Evolutionary conservation across 2,888 invertebrate species (phyloP), one percentile per base, ranked within the genome.

Genomic region (Perizoma flavofasciatum): DNA sequence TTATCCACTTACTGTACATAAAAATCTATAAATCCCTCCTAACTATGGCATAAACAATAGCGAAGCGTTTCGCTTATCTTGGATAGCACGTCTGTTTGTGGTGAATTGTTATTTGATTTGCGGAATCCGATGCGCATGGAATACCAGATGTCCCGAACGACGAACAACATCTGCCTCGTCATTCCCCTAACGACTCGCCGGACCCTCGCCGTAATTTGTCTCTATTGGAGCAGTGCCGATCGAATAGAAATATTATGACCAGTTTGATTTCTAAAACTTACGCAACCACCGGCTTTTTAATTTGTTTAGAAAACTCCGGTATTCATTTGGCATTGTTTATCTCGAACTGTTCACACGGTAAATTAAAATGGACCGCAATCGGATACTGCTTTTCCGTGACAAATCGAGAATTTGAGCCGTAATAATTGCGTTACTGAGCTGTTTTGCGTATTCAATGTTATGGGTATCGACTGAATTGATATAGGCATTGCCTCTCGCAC

Each of bases 81-180:
- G 41, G 48, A 47, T 10, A 48, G 35, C 58, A 59, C 63, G 65
- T 62, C 49, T 52, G 63, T 46, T 61, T 65, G 64, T 48, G 60
- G 64, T 61, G 59, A 61, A 59, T 65, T 67, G 49, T 58, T 61
- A 68, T 60, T 67, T 55, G 62, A 59, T 63, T 60, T 64, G 65
- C 63, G 45, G 63, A 69, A 65, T 70, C 68, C 52, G 67, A 70
- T 68, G 68, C 66, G 67, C 69, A 62, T 67, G 68, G 63, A 68
- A 71, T 61, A 71, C 67, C 73, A 73, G 72, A 78, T 80, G 71
- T 67, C 63, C 66, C 65, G 65, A 66, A 70, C 66, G 67, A 59
- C 56, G 22, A 54, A 61, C 60, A 59, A 79, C 86, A 88, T 87
- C 86, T 88, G 86, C 77, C 76, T 59, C 63, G 69, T 66, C 70